phyloP scores from a whole-genome alignment of 2,113 vertebrate genomes.

The Chamaetylas fuelleborni region DNA sequence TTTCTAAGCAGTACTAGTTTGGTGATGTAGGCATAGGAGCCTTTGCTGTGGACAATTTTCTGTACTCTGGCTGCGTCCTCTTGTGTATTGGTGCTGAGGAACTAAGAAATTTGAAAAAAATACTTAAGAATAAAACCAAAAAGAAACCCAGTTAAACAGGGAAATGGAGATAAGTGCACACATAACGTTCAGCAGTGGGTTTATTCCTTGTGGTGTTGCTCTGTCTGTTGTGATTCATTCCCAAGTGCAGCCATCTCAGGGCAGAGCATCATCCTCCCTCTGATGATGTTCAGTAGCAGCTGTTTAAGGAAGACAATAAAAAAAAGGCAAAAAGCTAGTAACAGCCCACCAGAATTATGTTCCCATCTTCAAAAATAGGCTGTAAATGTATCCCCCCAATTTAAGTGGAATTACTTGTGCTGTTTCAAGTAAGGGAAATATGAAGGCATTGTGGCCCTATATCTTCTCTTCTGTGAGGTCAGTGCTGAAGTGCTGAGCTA shows the following conservation, averaged over 20 bases:
- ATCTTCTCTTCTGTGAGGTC: not conserved
- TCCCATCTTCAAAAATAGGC: not conserved
- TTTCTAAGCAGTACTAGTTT: not conserved
- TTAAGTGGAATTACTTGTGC: not conserved
- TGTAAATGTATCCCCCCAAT: not conserved
- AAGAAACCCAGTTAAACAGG: not conserved
- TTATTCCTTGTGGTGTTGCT: not conserved
- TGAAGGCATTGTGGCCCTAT: rapidly evolving
- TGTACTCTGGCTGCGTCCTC: not conserved
- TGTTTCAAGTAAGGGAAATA: not conserved
- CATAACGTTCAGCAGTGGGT: not conserved
- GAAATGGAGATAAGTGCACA: not conserved
- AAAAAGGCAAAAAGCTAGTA: not conserved
- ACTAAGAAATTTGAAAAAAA: not conserved
- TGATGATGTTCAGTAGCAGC: not conserved
- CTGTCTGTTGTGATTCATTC: not conserved
- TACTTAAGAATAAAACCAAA: not conserved
- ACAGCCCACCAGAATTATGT: not conserved
- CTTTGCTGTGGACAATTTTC: not conserved
- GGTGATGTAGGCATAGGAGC: rapidly evolving
- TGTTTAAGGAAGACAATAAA: not conserved
- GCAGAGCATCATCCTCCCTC: not conserved
- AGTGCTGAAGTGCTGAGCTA: not conserved
- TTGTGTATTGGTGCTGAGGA: not conserved
- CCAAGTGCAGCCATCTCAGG: not conserved